A percentile compares a stretch with the other conserved stretches of the same genome.
Conservation (phyloP, 2,888 invertebrate genomes). For the Pyrochroa serraticornis region DNA sequence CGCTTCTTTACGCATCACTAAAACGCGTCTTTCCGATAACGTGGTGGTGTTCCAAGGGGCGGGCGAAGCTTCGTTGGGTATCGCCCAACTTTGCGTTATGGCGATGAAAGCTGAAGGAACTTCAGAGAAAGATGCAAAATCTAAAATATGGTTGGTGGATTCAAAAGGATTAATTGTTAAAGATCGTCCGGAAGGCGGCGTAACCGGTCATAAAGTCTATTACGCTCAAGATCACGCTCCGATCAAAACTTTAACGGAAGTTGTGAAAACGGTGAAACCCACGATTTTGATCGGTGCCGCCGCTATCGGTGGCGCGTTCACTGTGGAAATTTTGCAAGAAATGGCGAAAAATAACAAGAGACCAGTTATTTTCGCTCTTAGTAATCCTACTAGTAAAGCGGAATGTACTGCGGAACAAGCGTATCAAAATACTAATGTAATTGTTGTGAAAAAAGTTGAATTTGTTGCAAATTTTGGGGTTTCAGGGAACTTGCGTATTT, state of each 20-base stretch:
- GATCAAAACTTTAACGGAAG: slow-evolving; percentile 78
- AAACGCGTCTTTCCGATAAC: slow-evolving; percentile 81
- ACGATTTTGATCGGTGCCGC: slow-evolving; percentile 94
- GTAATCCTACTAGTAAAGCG: slow-evolving; percentile 97
- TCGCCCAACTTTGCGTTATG: slow-evolving; percentile 89
- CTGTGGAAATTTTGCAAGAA: slow-evolving; percentile 78
- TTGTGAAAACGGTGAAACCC: slow-evolving; percentile 82
- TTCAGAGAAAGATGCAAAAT: slow-evolving; percentile 74
- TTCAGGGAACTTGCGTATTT: slow-evolving; percentile 87
- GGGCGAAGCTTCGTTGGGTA: slow-evolving; percentile 87
- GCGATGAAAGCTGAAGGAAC: slow-evolving; percentile 89
- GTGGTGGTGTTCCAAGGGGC: slow-evolving; percentile 92
- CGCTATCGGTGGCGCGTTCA: slow-evolving; percentile 94
- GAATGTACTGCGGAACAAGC: slow-evolving; percentile 99
- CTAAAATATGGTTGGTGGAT: slow-evolving; percentile 94
- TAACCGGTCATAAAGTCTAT: slow-evolving; percentile 78
- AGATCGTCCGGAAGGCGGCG: slow-evolving; percentile 80
- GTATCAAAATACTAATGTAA: slow-evolving; percentile 83
- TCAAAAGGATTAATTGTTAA: slow-evolving; percentile 93
- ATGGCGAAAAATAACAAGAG: slow-evolving; percentile 85
- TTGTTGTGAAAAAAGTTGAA: slow-evolving; percentile 35
- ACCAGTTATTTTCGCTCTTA: slow-evolving; percentile 96
- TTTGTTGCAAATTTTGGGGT: slow-evolving; percentile 9
- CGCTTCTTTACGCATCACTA: slow-evolving; percentile 84
- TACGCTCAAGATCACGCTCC: slow-evolving; percentile 83